These are phyloP conservation scores for Potorous gilbertii DNA, from an alignment of 2,797 vertebrate genomes.

Conservation along the genomic window DNA sequence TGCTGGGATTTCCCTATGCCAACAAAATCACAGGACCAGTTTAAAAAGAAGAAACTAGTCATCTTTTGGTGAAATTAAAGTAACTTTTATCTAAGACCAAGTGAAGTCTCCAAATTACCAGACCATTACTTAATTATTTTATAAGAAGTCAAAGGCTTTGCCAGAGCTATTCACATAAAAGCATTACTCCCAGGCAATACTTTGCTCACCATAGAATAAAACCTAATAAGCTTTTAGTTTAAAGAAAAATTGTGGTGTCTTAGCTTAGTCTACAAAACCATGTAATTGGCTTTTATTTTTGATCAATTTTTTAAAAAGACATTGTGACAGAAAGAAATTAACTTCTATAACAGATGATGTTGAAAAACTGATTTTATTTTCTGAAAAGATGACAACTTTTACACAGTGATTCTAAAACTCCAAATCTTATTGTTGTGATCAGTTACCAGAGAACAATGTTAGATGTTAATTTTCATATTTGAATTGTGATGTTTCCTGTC, in stretches of 20 bases:
- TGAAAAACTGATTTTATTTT: constrained; percentile 73
- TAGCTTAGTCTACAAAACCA: constrained; percentile 47
- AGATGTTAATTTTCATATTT: constrained; percentile 74
- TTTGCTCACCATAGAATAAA: constrained; percentile 40
- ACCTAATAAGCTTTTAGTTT: constrained; percentile 22
- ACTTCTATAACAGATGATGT: constrained; percentile 76
- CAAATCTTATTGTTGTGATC: constrained; percentile 74
- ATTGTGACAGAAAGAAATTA: constrained; percentile 78
- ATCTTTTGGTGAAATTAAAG: constrained; percentile 32
- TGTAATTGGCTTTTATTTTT: constrained; percentile 69
- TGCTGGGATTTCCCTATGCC: background rate
- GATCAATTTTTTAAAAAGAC: constrained; percentile 72
- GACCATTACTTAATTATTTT: constrained; percentile 30
- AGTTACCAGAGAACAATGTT: constrained; percentile 72
- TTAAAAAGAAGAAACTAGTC: background rate
- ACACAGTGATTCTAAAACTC: constrained; percentile 67
- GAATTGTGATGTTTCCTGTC: constrained; percentile 61
- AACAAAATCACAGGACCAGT: background rate
- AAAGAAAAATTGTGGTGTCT: constrained; percentile 42
- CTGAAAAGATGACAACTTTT: constrained; percentile 64
- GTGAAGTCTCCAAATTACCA: constrained; percentile 40
- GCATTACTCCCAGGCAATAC: constrained; percentile 29
- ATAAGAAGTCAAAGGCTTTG: constrained; percentile 45
- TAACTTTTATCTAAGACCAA: constrained; percentile 35
- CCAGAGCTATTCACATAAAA: constrained; percentile 31